Evolutionary conservation across 92 coral and sea anemone species (phyloP), one percentile per base, ranked within the genome.

Genomic region (Parazoanthus swiftii): DNA sequence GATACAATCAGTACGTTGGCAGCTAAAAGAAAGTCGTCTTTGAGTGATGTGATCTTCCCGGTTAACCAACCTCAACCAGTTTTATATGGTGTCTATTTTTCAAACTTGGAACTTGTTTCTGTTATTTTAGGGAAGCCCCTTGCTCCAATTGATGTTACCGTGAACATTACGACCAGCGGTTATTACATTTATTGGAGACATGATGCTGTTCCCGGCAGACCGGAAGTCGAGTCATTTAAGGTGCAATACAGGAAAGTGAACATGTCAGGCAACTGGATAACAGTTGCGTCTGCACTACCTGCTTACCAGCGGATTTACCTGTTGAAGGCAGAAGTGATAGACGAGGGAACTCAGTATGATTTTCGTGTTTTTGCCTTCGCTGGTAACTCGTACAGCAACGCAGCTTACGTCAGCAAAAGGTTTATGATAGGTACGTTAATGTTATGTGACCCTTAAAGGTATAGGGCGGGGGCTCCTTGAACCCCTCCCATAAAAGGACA

Each of bases 281-380:
- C 89, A 67, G 92, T 93, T 13, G 90, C 74, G 67, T 81, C 83
- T 20, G 77, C 84, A 51, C 90, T 97, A 76, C 90, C 94, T 10
- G 85, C 85, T 46, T 54, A 82, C 16, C 85, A 89, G 80, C 93
- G 92, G 86, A 80, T 88, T 29, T 94, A 90, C 91, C 77, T 92
- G 59, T 88, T 97, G 23, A 88, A 85, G 72, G 90, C 93, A 16
- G 92, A 89, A 74, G 76, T 89, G 82, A 81, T 95, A 25, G 91
- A 90, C 42, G 91, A 90, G 38, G 92, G 92, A 6, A 83, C 86
- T 77, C 89, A 82, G 2, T 97, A 97, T 73, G 98, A 93, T 88
- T 97, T 97, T 86, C 95, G 99, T 7, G 95, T 97, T 50, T 94
- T 91, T 85, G 95, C 99, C 36, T 95, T 68, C 88, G 95, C 93